Conservation (phyloP, 2,797 vertebrate genomes). For the Psittacula derbiana region DNA sequence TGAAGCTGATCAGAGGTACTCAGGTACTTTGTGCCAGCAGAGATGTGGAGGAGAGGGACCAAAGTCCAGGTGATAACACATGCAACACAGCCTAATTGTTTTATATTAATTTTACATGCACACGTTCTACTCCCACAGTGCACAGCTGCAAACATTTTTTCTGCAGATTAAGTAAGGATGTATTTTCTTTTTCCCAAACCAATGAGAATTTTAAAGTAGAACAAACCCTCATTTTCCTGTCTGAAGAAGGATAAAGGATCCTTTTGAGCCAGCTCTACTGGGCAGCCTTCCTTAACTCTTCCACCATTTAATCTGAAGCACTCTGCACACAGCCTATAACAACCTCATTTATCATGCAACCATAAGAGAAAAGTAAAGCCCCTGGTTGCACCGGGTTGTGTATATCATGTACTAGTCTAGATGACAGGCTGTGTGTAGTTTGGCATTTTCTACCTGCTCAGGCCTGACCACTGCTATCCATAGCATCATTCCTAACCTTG, state of each 20-base stretch:
- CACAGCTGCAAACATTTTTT: neutral
- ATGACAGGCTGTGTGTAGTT: neutral
- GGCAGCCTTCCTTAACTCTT: neutral
- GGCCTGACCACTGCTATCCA: neutral
- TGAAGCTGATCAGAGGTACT: neutral
- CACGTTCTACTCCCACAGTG: neutral
- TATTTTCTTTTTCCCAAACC: neutral
- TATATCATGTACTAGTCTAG: neutral
- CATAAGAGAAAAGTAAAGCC: neutral
- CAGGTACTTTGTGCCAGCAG: neutral
- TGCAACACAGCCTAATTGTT: neutral
- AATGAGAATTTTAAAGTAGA: neutral
- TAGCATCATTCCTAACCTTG: neutral
- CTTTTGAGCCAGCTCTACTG: neutral
- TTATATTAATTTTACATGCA: neutral
- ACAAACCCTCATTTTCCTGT: neutral
- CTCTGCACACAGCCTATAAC: neutral
- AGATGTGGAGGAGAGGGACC: neutral
- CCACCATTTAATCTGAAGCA: fast-evolving
- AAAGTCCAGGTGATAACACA: neutral
- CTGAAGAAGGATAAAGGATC: neutral
- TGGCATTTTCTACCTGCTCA: neutral
- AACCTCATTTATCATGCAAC: neutral
- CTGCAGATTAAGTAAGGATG: neutral
- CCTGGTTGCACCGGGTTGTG: neutral